Conservation (phyloP, 2,797 vertebrate genomes). For the Scarus forsteni region DNA sequence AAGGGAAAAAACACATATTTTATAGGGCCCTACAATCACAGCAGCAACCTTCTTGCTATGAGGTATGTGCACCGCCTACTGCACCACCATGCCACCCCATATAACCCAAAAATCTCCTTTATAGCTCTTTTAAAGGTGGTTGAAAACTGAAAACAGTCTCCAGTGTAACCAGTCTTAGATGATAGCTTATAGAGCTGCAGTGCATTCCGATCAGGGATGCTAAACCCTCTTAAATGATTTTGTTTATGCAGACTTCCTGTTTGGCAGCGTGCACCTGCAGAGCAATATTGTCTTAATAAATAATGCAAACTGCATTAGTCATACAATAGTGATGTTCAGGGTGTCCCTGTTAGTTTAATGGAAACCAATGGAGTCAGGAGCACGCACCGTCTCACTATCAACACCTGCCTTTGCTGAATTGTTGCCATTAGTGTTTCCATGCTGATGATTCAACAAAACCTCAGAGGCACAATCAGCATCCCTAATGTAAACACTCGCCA, state of each 20-base stretch:
- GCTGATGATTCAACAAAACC: neutral
- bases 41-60: too few species aligned
- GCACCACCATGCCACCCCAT: too few species aligned
- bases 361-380: constrained; percentile 20
- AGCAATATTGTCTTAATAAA: constrained; percentile 10
- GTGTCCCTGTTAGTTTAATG: constrained; percentile 11
- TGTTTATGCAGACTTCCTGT: neutral
- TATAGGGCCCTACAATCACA: too few species aligned
- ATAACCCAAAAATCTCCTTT: too few species aligned
- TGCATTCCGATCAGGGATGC: neutral
- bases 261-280: neutral
- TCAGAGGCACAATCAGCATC: neutral
- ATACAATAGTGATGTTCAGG: constrained; percentile 16
- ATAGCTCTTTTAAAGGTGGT: too few species aligned
- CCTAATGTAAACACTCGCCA: neutral
- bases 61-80: too few species aligned
- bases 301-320: constrained; percentile 4
- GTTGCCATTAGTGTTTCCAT: constrained; percentile 16
- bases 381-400: constrained; percentile 3
- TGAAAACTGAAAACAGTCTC: too few species aligned
- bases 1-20: too few species aligned
- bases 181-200: neutral
- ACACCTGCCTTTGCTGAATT: constrained; percentile 3
- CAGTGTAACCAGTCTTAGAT: too few species aligned
- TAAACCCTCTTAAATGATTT: neutral